Conservation (phyloP, 2,797 vertebrate species). For the Cryptoprocta ferox region DNA sequence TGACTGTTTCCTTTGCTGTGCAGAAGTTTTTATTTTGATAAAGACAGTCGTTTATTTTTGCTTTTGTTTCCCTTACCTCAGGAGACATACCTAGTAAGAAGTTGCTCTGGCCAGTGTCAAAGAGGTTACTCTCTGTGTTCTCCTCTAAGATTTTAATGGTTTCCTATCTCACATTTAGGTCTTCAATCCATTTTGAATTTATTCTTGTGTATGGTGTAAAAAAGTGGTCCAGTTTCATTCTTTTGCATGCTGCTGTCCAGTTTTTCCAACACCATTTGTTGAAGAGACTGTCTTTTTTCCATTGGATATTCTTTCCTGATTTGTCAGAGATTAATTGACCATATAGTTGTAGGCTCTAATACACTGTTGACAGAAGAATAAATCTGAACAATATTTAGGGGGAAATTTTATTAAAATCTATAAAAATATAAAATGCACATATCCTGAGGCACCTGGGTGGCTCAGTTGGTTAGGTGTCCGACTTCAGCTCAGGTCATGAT, state of each 20-base stretch:
- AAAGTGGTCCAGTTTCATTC: neutral
- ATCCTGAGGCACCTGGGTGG: neutral
- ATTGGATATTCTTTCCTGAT: neutral
- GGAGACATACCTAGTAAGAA: neutral
- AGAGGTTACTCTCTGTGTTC: neutral
- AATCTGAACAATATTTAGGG: neutral
- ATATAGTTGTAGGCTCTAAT: neutral
- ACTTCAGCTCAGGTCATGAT: too few species aligned
- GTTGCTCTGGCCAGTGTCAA: neutral
- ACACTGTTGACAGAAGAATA: neutral
- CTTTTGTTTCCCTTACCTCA: neutral
- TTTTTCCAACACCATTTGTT: neutral
- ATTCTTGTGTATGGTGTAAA: neutral
- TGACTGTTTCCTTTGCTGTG: neutral
- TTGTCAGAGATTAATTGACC: neutral
- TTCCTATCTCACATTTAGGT: neutral
- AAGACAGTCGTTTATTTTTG: neutral
- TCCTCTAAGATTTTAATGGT: neutral
- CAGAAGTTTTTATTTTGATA: neutral
- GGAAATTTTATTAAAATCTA: neutral
- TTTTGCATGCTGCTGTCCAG: neutral
- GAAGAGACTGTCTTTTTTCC: neutral
- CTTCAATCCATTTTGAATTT: neutral
- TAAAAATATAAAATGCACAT: neutral
- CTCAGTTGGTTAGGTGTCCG: too few species aligned